Conservation (phyloP, 1,140 invertebrate species). For the Sinella curviseta region DNA sequence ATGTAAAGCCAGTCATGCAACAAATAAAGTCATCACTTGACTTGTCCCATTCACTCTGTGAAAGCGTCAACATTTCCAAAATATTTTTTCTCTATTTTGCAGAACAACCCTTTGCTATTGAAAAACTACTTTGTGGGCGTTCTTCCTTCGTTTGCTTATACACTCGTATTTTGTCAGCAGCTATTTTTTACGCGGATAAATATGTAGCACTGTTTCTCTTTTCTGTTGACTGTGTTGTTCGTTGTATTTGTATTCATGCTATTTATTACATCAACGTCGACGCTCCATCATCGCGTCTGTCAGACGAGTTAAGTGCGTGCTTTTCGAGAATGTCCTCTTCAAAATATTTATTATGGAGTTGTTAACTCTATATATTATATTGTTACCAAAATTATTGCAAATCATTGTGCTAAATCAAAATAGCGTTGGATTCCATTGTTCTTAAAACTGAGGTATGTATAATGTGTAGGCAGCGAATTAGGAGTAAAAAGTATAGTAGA, state of each 20-base stretch:
- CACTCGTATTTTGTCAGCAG: background rate
- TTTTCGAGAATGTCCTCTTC: too few species aligned
- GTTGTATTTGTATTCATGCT: background rate
- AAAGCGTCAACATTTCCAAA: conserved; percentile 27
- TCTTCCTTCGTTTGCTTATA: conserved; percentile 17
- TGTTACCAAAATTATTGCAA: too few species aligned
- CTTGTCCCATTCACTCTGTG: conserved; percentile 13
- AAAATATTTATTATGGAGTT: too few species aligned
- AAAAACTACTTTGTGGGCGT: conserved; percentile 26
- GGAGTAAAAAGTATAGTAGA: too few species aligned
- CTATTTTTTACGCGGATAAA: background rate
- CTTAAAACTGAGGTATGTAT: too few species aligned
- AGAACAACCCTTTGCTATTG: conserved; percentile 10
- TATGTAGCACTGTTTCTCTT: background rate
- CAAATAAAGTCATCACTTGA: conserved; percentile 27
- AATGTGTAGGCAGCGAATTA: too few species aligned
- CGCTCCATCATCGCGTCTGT: too few species aligned
- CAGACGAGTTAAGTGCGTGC: too few species aligned
- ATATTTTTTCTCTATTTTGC: conserved; percentile 23
- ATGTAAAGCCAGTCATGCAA: conserved; percentile 21
- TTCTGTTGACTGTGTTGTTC: background rate
- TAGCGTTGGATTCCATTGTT: too few species aligned
- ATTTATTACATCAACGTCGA: too few species aligned
- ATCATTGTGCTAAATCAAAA: too few species aligned
- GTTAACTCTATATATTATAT: too few species aligned